Conservation (phyloP, 1,140 invertebrate genomes). For the Sinella curviseta region DNA sequence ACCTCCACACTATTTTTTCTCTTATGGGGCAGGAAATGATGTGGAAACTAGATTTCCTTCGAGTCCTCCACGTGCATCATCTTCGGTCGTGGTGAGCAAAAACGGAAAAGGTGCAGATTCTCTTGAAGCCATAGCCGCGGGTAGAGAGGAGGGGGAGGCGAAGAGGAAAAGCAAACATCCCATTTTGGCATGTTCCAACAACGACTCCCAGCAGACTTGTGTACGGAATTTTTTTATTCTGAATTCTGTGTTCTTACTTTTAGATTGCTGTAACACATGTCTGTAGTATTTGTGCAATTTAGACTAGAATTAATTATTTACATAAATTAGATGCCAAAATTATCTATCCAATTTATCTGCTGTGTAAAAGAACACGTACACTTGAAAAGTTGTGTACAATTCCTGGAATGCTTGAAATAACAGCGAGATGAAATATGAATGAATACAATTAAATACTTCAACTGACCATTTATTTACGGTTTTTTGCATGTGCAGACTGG, state of each 20-base stretch:
- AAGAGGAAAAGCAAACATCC: neutral
- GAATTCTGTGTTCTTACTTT: too few relatives aligned
- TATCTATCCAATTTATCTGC: too few relatives aligned
- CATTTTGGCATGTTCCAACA: neutral
- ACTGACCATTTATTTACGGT: slow-evolving; percentile 38
- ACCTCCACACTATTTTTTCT: neutral
- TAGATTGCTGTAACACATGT: too few relatives aligned
- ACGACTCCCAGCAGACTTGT: too few relatives aligned
- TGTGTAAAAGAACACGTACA: too few relatives aligned
- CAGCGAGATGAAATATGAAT: neutral
- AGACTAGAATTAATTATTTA: too few relatives aligned
- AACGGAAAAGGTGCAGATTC: too few relatives aligned
- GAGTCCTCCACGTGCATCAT: too few relatives aligned
- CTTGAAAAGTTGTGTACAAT: neutral
- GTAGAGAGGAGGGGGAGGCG: neutral
- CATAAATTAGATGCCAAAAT: too few relatives aligned
- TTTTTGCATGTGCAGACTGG: slow-evolving; percentile 67
- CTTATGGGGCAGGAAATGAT: neutral
- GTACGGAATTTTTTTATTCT: neutral
- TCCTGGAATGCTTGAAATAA: neutral
- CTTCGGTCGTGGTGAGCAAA: too few relatives aligned
- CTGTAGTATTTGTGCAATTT: too few relatives aligned
- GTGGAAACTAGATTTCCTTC: neutral
- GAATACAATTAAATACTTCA: neutral
- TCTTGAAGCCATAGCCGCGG: too few relatives aligned